These are phyloP conservation scores for Glomeris marginata DNA, from an alignment of 2,888 invertebrate genomes.

Conservation along the genomic window DNA sequence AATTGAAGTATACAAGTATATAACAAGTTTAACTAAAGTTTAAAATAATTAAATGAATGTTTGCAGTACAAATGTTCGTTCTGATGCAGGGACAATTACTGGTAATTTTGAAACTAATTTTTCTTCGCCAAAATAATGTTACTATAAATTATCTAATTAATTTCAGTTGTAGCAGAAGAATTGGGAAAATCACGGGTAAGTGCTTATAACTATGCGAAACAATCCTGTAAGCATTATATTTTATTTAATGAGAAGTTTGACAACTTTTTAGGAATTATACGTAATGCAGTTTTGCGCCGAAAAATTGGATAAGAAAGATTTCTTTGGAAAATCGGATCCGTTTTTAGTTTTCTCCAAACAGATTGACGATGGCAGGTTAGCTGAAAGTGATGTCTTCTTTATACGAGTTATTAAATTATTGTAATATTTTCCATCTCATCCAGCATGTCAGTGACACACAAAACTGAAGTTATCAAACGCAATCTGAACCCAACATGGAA, in stretches of 20 bases:
- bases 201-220: neutral
- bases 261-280: conserved; percentile 24
- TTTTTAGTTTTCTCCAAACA: conserved; percentile 32
- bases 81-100: too few species aligned
- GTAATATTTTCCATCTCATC: conserved; percentile 15
- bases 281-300: conserved; percentile 28
- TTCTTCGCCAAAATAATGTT: neutral
- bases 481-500: conserved; percentile 38
- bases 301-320: conserved; percentile 35
- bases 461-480: conserved; percentile 36
- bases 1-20: neutral
- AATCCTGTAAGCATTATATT: neutral
- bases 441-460: conserved; percentile 33
- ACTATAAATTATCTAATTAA: too few species aligned
- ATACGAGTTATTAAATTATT: conserved; percentile 5
- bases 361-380: conserved; percentile 33
- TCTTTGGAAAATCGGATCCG: conserved; percentile 38
- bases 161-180: conserved; percentile 8
- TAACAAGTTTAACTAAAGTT: too few species aligned
- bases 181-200: conserved; percentile 7
- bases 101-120: too few species aligned
- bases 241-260: neutral
- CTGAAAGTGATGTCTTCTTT: conserved; percentile 1
- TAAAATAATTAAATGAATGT: too few species aligned
- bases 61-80: too few species aligned